Percentiles rank a stretch among this genome's conserved stretches.
These are phyloP conservation scores for Wasmannia auropunctata DNA, from an alignment of 1,140 invertebrate species.

Conservation along the genomic window DNA sequence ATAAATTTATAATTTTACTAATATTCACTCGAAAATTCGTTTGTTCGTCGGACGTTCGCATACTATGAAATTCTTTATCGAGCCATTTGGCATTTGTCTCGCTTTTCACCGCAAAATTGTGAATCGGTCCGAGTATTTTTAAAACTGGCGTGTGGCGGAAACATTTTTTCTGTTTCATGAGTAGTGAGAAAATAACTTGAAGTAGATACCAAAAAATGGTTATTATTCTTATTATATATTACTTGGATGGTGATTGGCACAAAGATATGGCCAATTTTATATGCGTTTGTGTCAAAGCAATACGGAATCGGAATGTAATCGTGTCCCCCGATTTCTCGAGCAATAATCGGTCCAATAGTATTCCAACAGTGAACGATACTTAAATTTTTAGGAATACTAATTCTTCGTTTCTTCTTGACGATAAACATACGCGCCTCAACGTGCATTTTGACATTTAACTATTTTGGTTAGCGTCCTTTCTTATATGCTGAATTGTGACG, in stretches of 20 bases:
- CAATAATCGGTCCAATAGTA: conserved; percentile 49
- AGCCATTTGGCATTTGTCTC: conserved; percentile 49
- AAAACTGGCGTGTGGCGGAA: conserved; percentile 20
- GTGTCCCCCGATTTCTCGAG: conserved; percentile 57
- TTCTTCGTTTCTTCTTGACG: conserved; percentile 22
- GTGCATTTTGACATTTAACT: conserved; percentile 7
- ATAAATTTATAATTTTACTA: neutral
- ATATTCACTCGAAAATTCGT: conserved; percentile 54
- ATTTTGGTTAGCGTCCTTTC: conserved; percentile 38
- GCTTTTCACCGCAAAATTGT: conserved; percentile 52
- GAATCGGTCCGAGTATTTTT: conserved; percentile 72
- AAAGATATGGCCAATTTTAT: conserved; percentile 76
- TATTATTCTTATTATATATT: neutral
- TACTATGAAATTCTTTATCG: conserved; percentile 42
- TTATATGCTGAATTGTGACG: neutral
- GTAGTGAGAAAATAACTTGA: neutral
- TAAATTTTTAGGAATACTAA: conserved; percentile 61
- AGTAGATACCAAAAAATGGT: neutral
- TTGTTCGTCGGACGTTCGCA: conserved; percentile 45
- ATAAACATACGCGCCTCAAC: neutral
- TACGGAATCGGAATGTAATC: conserved; percentile 71
- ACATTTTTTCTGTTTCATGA: conserved; percentile 56
- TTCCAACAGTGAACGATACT: conserved; percentile 70
- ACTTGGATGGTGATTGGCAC: conserved; percentile 54
- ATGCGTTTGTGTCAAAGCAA: conserved; percentile 73